These are phyloP conservation scores for Sorex fumeus DNA, from an alignment of 2,113 vertebrate species.

Conservation along the genomic window DNA sequence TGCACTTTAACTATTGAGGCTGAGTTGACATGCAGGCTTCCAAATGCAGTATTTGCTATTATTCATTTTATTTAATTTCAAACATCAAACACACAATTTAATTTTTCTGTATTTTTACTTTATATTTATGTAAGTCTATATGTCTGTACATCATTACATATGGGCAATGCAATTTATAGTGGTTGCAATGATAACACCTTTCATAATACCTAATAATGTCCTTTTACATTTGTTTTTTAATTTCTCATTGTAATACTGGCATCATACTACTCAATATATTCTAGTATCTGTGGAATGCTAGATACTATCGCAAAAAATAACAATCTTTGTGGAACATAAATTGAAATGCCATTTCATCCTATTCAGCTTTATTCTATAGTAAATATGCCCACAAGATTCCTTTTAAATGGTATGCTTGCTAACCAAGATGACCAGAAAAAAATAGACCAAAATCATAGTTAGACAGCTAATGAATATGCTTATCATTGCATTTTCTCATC, in stretches of 20 bases:
- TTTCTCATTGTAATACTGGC: constrained; percentile 34
- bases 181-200: background rate
- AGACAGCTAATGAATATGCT: background rate
- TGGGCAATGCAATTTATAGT: background rate
- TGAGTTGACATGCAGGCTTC: background rate
- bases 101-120: background rate
- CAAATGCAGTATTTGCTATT: background rate
- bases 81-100: background rate
- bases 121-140: background rate
- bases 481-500: background rate
- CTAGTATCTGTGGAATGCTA: background rate
- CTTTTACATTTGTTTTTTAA: constrained; percentile 46
- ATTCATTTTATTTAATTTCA: background rate
- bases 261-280: constrained; percentile 36
- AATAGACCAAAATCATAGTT: background rate
- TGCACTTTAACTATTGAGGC: background rate
- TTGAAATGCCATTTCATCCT: constrained; percentile 43
- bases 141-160: background rate
- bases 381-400: background rate
- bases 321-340: constrained; percentile 1
- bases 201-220: background rate
- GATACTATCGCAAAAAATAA: constrained; percentile 61
- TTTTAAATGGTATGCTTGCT: constrained; percentile 34
- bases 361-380: background rate
- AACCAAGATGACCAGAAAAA: constrained; percentile 3